These are phyloP conservation scores for Forbesichthys agassizii DNA, from an alignment of 2,113 vertebrate species.

Conservation along the genomic window DNA sequence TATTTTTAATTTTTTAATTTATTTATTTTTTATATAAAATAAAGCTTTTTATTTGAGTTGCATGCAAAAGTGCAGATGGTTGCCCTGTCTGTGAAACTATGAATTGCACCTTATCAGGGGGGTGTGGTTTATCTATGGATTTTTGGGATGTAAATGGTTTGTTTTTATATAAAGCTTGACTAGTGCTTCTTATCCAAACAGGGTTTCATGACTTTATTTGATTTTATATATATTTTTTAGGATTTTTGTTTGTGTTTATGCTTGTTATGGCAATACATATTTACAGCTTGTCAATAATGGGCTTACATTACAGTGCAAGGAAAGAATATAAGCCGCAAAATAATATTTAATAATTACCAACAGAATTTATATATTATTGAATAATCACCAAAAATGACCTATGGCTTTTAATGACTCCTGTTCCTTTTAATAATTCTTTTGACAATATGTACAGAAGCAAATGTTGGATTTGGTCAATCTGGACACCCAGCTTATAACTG, in stretches of 20 bases:
- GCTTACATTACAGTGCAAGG: no score
- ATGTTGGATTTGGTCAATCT: no score
- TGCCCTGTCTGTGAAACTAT: slow-evolving; percentile 33
- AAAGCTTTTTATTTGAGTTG: slow-evolving; percentile 33
- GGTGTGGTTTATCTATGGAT: slow-evolving; percentile 21
- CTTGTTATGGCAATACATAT: slow-evolving; percentile 6
- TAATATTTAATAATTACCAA: no score
- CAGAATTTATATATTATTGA: no score
- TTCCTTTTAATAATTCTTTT: no score
- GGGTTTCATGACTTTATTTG: slow-evolving; percentile 26
- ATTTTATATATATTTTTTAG: background rate
- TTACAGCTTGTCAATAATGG: background rate
- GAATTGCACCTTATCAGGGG: slow-evolving; percentile 58
- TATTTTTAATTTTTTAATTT: background rate
- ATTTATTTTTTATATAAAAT: slow-evolving; percentile 2
- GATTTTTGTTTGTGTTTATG: background rate
- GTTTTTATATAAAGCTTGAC: slow-evolving; percentile 13
- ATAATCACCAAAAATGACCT: no score
- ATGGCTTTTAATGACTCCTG: no score
- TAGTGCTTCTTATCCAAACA: slow-evolving; percentile 35
- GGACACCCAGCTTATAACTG: no score
- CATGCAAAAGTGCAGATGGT: slow-evolving; percentile 39
- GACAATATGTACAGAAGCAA: no score
- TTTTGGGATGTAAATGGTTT: slow-evolving; percentile 5
- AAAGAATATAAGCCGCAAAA: no score